These are phyloP conservation scores for Congeria kusceri DNA, from an alignment of 2,888 invertebrate species.

Conservation along the genomic window DNA sequence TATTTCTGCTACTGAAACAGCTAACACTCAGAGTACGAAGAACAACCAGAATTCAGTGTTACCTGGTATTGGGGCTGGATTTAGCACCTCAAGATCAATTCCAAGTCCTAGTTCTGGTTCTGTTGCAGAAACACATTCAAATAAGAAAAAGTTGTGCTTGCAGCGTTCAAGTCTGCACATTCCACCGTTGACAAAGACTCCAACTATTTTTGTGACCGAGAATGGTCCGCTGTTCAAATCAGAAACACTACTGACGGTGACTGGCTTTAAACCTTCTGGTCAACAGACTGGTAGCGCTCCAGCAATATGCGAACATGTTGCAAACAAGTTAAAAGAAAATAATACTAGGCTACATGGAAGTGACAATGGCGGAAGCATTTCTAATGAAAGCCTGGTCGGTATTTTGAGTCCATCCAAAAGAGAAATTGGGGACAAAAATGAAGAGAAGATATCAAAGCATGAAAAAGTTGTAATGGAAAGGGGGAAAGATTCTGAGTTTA, in stretches of 20 bases:
- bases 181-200: not conserved
- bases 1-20: no score
- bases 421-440: not conserved
- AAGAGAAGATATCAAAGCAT: not conserved
- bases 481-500: constrained; percentile 14
- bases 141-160: no score
- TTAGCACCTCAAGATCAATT: no score
- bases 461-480: not conserved
- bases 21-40: no score
- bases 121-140: no score
- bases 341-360: not conserved
- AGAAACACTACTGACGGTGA: not conserved
- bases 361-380: no score
- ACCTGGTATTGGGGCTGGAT: no score
- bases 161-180: not conserved
- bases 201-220: not conserved
- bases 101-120: no score
- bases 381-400: not conserved
- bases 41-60: no score
- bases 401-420: not conserved
- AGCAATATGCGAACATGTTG: not conserved
- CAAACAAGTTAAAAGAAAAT: not conserved
- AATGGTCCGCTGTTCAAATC: not conserved
- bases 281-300: not conserved
- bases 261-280: not conserved